Evolutionary conservation across 2,113 vertebrate species (phyloP).

Genomic region (Garra rufa): DNA sequence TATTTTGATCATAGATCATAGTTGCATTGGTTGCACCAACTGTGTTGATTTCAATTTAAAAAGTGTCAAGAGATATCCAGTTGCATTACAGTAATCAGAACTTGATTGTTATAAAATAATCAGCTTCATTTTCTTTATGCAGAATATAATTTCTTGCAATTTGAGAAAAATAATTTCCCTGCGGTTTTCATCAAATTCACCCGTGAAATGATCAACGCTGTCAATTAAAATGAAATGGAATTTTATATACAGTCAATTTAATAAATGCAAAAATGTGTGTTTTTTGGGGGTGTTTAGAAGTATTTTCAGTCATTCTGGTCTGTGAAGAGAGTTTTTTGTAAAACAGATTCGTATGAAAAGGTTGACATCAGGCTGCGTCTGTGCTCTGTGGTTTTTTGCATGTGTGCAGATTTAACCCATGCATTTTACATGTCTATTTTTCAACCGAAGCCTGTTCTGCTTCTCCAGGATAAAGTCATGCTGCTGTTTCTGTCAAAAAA

Average conservation of each 20-base stretch:
- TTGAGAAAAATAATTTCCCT: neutral
- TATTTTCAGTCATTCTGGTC: neutral
- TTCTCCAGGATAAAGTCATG: neutral
- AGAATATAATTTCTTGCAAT: neutral
- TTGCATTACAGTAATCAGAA: neutral
- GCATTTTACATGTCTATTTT: neutral
- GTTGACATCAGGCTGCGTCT: neutral
- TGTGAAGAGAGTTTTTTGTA: neutral
- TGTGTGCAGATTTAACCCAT: neutral
- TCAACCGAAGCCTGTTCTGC: neutral
- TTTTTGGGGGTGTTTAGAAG: neutral
- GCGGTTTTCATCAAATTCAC: neutral
- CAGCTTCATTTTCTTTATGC: neutral
- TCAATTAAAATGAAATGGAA: neutral
- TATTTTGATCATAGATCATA: neutral
- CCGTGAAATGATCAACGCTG: neutral
- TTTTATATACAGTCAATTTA: neutral
- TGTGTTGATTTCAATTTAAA: neutral
- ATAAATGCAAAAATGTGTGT: neutral
- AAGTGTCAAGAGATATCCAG: neutral
- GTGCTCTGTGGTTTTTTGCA: neutral
- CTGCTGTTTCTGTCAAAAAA: neutral
- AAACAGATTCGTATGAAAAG: neutral
- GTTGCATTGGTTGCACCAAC: neutral
- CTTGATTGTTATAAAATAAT: neutral